Base-by-base conservation (phyloP, 2,113 vertebrate species). In the Phylloscopus whistleri region DNA sequence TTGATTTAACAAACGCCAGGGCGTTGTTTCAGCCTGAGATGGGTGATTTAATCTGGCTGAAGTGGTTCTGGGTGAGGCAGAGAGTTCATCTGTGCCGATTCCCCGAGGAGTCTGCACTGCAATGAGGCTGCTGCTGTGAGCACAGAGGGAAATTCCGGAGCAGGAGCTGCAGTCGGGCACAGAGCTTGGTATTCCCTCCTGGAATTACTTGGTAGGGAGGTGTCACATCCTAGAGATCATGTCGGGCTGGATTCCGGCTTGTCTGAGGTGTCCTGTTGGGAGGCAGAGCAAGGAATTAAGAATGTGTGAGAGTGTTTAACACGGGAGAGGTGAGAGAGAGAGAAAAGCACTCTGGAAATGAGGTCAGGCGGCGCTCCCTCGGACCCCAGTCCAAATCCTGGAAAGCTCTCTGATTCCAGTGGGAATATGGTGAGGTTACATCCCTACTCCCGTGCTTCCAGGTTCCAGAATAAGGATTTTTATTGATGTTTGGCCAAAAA, bases 101-200 rank as follows among this genome's bases (percentile, higher is more conserved):
- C 37, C 78, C 63, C 13, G 2, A 0, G 73, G 15, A 3, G 41
- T 63, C n/a, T n/a, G n/a, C 30, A 0, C 56, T 58, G 52, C 89
- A 10, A 0, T 3, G 7, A 84, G 41, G 33, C 55, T 30, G 55
- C 27, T 63, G 55, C 79, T 35, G 68, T 12, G 55, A 37, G 59
- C 68, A 14, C 52, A 11, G 69, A 33, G 41, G 51, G 19, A 59
- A 82, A 53, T 3, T 1, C 48, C 4, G 2, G 1, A 8, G 74
- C 66, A 56, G 49, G 64, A 77, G 75, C 39, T n/a, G 55, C 41
- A 30, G 37, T 0, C 13, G 26, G 13, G 4, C 3, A 7, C 46
- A 58, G 63, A 76, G 21, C 30, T 26, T 3, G 20, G 10, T 4
- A 1, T 55, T 85, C n/a, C n/a, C 72, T 28, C 12, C 39, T 17